Evolutionary conservation across 2,888 invertebrate genomes (phyloP).

Genomic region (Conistra vaccinii): DNA sequence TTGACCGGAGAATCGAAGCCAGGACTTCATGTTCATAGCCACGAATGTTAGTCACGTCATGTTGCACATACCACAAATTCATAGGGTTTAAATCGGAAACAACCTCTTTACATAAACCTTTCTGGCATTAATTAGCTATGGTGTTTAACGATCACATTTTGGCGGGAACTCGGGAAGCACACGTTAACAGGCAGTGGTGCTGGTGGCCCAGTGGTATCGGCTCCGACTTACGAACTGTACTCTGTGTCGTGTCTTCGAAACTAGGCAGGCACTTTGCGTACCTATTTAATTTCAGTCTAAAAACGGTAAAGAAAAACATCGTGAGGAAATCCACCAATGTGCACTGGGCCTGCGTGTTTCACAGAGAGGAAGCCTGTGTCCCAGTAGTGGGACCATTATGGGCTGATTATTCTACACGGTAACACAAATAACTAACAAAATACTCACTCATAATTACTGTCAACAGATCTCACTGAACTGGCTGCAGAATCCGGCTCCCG

Average conservation of each 20-base stretch:
- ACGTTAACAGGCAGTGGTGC: background rate
- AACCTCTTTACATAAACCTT: too few relatives aligned
- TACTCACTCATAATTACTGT: slow-evolving; percentile 83
- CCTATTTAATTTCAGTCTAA: background rate
- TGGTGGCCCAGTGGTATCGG: background rate
- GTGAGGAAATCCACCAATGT: background rate
- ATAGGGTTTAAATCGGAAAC: too few relatives aligned
- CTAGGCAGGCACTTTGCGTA: too few relatives aligned
- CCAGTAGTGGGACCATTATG: background rate
- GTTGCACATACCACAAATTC: too few relatives aligned
- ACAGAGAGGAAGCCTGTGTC: background rate
- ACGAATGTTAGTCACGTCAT: too few relatives aligned
- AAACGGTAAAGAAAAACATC: background rate
- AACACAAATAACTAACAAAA: background rate
- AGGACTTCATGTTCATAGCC: too few relatives aligned
- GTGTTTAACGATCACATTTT: too few relatives aligned
- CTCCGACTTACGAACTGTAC: background rate
- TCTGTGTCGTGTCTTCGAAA: background rate
- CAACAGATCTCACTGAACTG: slow-evolving; percentile 80
- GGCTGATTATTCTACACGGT: background rate
- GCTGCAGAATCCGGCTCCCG: slow-evolving; percentile 75
- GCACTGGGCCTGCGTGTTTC: background rate
- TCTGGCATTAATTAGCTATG: too few relatives aligned
- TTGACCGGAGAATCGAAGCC: too few relatives aligned
- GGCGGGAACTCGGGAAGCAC: background rate